phyloP scores from a whole-genome alignment of 2,797 vertebrate species.

The Esox masquinongy region DNA sequence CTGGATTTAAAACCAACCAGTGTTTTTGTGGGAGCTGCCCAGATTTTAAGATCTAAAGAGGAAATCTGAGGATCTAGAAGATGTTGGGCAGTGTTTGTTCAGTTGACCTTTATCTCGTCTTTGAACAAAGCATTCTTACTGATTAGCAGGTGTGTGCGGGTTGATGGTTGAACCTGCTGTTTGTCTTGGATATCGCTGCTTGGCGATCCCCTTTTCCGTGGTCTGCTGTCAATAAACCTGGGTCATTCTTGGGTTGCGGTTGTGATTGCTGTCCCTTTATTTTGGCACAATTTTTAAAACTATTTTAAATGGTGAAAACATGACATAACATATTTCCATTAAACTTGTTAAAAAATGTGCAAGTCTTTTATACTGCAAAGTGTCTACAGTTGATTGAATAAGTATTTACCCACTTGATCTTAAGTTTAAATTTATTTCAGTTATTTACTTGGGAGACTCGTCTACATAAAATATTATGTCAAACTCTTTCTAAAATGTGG shows the following conservation, averaged over 20 bases:
- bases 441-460: too few species aligned
- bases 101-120: conserved; percentile 8
- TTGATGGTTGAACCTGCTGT: background rate
- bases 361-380: too few species aligned
- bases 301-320: too few species aligned
- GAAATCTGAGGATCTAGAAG: background rate
- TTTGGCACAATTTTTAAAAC: too few species aligned
- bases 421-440: too few species aligned
- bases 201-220: background rate
- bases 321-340: too few species aligned
- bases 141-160: background rate
- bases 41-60: background rate
- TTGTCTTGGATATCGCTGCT: background rate
- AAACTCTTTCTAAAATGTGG: too few species aligned
- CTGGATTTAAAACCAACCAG: background rate
- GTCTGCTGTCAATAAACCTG: background rate
- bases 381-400: too few species aligned
- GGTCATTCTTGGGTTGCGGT: background rate
- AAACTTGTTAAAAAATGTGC: too few species aligned
- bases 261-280: too few species aligned
- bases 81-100: background rate
- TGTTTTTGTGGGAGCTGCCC: background rate
- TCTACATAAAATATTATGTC: too few species aligned
- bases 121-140: background rate
- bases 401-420: too few species aligned